Base-by-base conservation (phyloP, 1,140 invertebrate species). In the Bombus affinis region DNA sequence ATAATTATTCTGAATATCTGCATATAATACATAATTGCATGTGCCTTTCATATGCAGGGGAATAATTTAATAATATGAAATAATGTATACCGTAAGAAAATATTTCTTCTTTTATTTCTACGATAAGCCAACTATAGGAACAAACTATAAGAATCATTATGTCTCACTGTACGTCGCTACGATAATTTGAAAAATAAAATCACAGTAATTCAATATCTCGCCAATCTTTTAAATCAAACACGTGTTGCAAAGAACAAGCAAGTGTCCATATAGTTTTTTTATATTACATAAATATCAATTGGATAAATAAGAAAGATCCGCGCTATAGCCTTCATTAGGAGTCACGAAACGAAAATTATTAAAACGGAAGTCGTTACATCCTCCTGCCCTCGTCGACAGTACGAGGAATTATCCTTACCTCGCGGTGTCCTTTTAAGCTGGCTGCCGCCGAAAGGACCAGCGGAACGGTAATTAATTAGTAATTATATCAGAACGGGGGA, bases 391-490 rank as follows among this genome's bases (percentile, higher is more conserved):
- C 37, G 18, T 25, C 18, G 37, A 57, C 35, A 37, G 35, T 39
- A 37, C 28, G 35, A 86, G 53, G 37, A 84, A 86, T 89, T 89
- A 88, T 78, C 84, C 82, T 86, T 78, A 78, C 35, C 80, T 81
- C 25, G n/a, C 68, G 42, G 74, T 88, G 70, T 86, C 86, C 88
- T 88, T 89, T 85, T 86, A 78, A 79, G 62, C 62, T n/a, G 35
- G 53, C 73, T 62, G 32, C 9, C 72, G 66, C 37, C 44, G 71
- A 89, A 89, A 89, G 47, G 73, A 37, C 39, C 76, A 44, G 76
- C 4, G 68, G 70, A 86, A 84, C 73, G 73, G 68, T 90, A 90
- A 89, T 90, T 89, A 90, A 90, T 89, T 87, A 87, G 76, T 89
- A 90, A 90, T 90, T 89, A 84, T 90, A 89, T 87, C 81, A 89